Percentiles rank a stretch among this genome's conserved stretches.
Conservation (phyloP, 2,888 invertebrate genomes). For the Lochmaea crataegi region DNA sequence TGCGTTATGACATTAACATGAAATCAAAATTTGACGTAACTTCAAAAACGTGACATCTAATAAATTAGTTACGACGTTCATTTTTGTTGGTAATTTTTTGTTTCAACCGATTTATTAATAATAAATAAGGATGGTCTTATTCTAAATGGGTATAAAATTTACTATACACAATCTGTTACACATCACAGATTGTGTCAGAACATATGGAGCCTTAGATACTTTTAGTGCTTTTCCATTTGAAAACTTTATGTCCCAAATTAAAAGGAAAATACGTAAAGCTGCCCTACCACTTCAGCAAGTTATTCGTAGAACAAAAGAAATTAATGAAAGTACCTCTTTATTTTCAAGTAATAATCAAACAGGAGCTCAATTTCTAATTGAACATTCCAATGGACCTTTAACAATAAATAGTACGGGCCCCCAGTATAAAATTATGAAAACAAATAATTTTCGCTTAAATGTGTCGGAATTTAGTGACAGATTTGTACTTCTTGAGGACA, state of each 20-base stretch:
- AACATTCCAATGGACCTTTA: slow-evolving; percentile 15
- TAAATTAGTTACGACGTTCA: too few species aligned
- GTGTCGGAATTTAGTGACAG: slow-evolving; percentile 15
- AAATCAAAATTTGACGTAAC: too few species aligned
- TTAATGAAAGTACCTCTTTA: not conserved
- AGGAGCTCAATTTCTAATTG: slow-evolving; percentile 7
- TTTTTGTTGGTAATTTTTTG: too few species aligned
- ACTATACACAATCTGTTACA: slow-evolving; percentile 33
- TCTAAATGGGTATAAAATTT: too few species aligned
- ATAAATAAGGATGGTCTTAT: too few species aligned
- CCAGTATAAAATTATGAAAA: slow-evolving; percentile 19
- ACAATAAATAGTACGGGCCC: slow-evolving; percentile 3
- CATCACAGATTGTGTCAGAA: slow-evolving; percentile 32
- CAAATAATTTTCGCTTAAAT: slow-evolving; percentile 11
- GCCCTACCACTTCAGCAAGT: too few species aligned
- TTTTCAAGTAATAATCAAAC: not conserved
- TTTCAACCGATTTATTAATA: too few species aligned
- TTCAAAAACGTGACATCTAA: too few species aligned
- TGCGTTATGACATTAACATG: too few species aligned
- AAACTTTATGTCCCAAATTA: slow-evolving; percentile 22
- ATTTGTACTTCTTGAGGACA: slow-evolving; percentile 9
- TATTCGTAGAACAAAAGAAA: slow-evolving; percentile 7
- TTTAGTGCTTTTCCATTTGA: slow-evolving; percentile 31
- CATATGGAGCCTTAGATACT: slow-evolving; percentile 40
- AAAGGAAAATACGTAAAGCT: too few species aligned